Evolutionary conservation across 1,140 invertebrate genomes (phyloP), one percentile per base, ranked within the genome.

Genomic region (Ips typographus): DNA sequence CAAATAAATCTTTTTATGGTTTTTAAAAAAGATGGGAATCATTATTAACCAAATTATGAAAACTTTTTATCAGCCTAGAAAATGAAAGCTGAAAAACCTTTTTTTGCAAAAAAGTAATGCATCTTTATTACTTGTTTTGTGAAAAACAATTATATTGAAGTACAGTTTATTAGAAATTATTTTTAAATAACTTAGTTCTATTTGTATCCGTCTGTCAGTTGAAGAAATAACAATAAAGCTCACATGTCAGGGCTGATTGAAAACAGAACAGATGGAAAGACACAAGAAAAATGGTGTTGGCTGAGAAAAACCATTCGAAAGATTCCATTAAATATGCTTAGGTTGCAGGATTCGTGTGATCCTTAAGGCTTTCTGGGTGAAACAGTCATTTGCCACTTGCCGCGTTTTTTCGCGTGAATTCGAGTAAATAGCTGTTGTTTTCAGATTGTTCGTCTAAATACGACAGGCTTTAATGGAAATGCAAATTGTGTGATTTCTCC

Each of bases 241-340:
- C 68, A 66, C 65, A 68, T 70, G 72, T 71, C 67, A 71, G 74
- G 74, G 76, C 75, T 77, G 75, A 76, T 76, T 71, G 76, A 74
- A 71, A 75, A 76, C 69, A 68, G 65, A 76, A 69, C 73, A 69
- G 72, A 67, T 72, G 75, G 73, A 74, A 68, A 75, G 73, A 77
- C 74, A 56, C 53, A 75, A 76, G 73, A 77, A 72, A 76, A 76
- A 77, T 76, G 76, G 71, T 77, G 47, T 22, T 49, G 22, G 64
- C 67, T 53, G 62, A 44, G 62, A 72, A 70, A 74, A 72, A 69
- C 56, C 72, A 61, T 55, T 70, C 40, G 64, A 43, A 56, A 65
- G 43, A 59, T 69, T 66, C 67, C 71, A 72, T 73, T 72, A 72
- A 72, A 69, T 72, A 72, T 69, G 66, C 59, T 72, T 66, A 58